These are phyloP conservation scores for Cydia splendana DNA, from an alignment of 1,140 invertebrate species.

Conservation along the genomic window DNA sequence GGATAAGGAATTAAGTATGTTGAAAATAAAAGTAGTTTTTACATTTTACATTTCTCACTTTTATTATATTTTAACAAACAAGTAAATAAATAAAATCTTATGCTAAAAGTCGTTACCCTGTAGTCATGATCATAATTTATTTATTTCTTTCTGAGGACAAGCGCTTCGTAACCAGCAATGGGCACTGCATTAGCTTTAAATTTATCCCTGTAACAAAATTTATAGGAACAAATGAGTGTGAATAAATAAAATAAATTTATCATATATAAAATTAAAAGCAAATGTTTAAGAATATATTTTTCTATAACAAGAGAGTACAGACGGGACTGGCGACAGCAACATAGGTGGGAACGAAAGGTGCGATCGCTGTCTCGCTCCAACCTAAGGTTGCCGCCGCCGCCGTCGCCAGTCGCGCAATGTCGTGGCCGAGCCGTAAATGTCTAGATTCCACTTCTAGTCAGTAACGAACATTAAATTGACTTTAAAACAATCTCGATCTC, in stretches of 20 bases:
- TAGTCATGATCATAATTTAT: neutral
- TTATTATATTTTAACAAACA: neutral
- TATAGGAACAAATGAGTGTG: neutral
- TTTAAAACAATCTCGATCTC: conserved; percentile 11
- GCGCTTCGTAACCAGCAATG: conserved; percentile 56
- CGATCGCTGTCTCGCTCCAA: too few relatives aligned
- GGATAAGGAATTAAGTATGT: too few relatives aligned
- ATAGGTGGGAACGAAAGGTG: too few relatives aligned
- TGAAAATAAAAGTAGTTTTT: too few relatives aligned
- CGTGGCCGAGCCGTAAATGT: too few relatives aligned
- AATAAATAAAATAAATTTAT: neutral
- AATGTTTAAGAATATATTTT: neutral
- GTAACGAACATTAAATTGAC: conserved; percentile 2
- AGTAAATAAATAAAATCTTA: neutral
- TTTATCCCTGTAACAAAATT: conserved; percentile 54
- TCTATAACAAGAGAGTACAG: neutral
- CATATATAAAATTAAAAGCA: neutral
- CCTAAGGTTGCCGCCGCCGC: too few relatives aligned
- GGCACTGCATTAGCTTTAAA: conserved; percentile 51
- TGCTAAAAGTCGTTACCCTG: neutral
- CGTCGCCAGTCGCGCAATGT: too few relatives aligned
- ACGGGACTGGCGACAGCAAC: too few relatives aligned
- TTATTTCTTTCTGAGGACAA: conserved; percentile 53
- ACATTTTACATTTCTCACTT: neutral
- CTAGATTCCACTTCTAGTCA: neutral